Percentiles rank a stretch among this genome's conserved stretches.
Conservation (phyloP, 2,113 vertebrate genomes). For the Pterocles gutturalis region DNA sequence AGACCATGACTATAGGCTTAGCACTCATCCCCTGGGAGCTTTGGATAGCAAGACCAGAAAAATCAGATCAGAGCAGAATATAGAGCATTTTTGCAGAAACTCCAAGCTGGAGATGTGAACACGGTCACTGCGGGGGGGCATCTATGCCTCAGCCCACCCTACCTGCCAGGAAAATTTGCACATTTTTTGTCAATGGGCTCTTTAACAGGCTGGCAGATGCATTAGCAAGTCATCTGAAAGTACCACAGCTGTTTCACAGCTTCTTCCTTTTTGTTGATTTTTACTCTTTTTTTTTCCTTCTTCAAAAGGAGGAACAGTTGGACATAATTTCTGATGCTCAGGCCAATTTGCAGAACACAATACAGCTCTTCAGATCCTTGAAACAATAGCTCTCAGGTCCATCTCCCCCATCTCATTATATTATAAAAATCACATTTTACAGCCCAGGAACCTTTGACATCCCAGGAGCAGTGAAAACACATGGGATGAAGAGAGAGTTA, state of each 20-base stretch:
- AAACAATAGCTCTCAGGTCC: background rate
- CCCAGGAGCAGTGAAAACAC: fast-evolving
- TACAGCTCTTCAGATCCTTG: background rate
- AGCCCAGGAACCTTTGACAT: background rate
- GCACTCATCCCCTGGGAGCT: background rate
- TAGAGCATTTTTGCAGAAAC: background rate
- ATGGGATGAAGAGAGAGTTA: fast-evolving
- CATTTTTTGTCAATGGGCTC: conserved; percentile 22
- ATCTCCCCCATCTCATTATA: background rate
- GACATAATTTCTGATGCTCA: background rate
- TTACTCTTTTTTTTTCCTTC: background rate
- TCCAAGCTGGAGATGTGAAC: background rate
- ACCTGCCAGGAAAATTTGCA: conserved; percentile 17
- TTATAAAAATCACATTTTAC: fast-evolving
- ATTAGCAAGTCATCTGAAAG: background rate
- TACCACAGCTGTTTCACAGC: conserved; percentile 25
- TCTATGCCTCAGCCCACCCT: background rate
- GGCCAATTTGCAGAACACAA: background rate
- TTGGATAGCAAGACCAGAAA: background rate
- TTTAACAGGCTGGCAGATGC: background rate
- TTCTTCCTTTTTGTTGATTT: background rate
- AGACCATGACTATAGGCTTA: background rate
- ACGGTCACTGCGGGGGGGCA: background rate
- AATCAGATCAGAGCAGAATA: background rate
- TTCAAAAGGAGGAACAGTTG: background rate